Evolutionary conservation across 2,888 invertebrate genomes (phyloP).

Genomic region (Anodontia alba): DNA sequence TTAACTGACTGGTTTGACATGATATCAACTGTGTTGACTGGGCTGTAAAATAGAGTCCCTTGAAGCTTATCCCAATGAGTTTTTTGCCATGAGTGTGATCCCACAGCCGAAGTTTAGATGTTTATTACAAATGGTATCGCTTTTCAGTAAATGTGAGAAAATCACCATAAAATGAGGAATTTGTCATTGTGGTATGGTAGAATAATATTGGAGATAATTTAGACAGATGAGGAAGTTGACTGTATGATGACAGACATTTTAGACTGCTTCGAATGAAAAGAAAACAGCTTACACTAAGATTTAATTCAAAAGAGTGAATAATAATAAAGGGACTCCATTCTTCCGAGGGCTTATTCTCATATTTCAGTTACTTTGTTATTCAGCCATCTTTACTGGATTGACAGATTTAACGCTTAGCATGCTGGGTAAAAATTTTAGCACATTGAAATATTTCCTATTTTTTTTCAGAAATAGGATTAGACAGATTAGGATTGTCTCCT

Average conservation of each 20-base stretch:
- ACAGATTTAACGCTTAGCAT: too few relatives aligned
- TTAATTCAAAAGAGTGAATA: background rate
- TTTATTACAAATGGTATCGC: too few relatives aligned
- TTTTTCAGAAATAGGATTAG: too few relatives aligned
- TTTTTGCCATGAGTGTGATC: too few relatives aligned
- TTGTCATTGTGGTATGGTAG: background rate
- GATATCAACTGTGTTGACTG: too few relatives aligned
- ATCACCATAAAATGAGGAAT: conserved; percentile 12
- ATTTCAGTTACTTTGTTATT: background rate
- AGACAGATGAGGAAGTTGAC: background rate
- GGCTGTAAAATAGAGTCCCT: too few relatives aligned
- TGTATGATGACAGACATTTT: background rate
- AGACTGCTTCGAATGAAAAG: conserved; percentile 9
- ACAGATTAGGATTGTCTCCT: too few relatives aligned
- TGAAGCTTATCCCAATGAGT: too few relatives aligned
- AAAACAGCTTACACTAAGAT: conserved; percentile 1
- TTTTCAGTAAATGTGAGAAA: background rate
- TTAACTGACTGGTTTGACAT: too few relatives aligned
- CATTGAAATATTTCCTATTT: too few relatives aligned
- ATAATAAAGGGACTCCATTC: conserved; percentile 2
- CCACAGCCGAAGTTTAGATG: too few relatives aligned
- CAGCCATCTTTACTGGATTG: background rate
- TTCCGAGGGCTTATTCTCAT: background rate
- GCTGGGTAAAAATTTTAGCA: too few relatives aligned
- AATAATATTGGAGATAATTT: conserved; percentile 8